Evolutionary conservation across 2,797 vertebrate species (phyloP).

Genomic region (Allobates femoralis): DNA sequence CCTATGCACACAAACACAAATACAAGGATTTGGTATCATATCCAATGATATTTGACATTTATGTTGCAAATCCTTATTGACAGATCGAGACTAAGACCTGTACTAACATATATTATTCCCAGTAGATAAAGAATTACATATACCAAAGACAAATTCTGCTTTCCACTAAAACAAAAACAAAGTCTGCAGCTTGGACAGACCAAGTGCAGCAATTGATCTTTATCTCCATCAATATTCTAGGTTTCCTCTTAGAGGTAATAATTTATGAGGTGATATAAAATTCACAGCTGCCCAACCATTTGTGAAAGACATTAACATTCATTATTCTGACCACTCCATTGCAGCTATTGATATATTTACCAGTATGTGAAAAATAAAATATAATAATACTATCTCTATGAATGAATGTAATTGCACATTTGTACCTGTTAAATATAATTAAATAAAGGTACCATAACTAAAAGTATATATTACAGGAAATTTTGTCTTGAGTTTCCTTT

Average conservation of each 20-base stretch:
- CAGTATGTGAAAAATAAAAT: neutral
- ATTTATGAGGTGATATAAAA: constrained; percentile 16
- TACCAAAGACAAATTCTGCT: neutral
- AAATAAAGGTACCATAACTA: neutral
- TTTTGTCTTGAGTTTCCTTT: neutral
- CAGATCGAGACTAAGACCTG: neutral
- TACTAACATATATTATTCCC: neutral
- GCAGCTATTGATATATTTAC: neutral
- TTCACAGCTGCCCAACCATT: constrained; percentile 9
- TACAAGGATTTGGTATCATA: neutral
- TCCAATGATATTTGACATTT: neutral
- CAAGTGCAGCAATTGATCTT: neutral
- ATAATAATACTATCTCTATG: neutral
- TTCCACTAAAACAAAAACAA: neutral
- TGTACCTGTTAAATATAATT: neutral
- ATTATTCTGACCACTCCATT: neutral
- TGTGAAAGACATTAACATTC: constrained; percentile 2
- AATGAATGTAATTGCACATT: neutral
- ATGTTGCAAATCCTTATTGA: neutral
- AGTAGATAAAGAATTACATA: neutral
- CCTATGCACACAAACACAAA: no score
- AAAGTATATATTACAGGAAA: neutral
- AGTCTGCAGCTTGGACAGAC: neutral
- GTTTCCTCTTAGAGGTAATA: neutral
- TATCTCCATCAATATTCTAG: constrained; percentile 8